Percentiles rank a stretch among this genome's conserved stretches.
Conservation (phyloP, 2,888 invertebrate species). For the Eristalis arbustorum region DNA sequence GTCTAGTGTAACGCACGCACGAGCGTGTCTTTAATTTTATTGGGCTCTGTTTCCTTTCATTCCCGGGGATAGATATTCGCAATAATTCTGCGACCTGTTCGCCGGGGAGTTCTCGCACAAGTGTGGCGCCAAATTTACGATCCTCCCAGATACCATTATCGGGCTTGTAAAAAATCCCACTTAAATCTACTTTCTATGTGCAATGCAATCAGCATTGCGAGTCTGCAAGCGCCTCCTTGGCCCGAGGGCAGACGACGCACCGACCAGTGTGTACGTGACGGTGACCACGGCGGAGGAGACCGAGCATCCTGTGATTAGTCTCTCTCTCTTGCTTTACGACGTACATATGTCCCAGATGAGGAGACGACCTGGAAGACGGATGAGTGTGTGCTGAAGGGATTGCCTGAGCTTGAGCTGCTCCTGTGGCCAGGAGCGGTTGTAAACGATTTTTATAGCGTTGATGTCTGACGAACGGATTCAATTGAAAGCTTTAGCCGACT, state of each 20-base stretch:
- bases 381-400: neutral
- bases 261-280: neutral
- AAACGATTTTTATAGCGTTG: neutral
- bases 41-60: conserved; percentile 6
- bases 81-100: conserved; percentile 30
- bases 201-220: conserved; percentile 49
- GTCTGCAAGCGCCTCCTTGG: neutral
- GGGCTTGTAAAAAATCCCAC: conserved; percentile 48
- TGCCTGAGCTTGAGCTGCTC: neutral
- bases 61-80: conserved; percentile 38
- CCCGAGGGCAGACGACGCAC: neutral
- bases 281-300: neutral
- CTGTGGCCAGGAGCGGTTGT: neutral
- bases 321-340: neutral
- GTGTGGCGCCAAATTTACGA: conserved; percentile 64
- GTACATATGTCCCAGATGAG: neutral
- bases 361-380: neutral
- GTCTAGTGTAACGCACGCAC: conserved; percentile 55
- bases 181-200: conserved; percentile 57
- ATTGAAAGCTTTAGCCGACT: neutral
- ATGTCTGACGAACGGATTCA: neutral
- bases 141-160: conserved; percentile 39
- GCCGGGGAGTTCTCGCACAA: conserved; percentile 22
- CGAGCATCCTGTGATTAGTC: neutral
- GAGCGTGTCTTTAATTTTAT: conserved; percentile 49